A percentile compares a stretch with the other conserved stretches of the same genome.
phyloP scores from a whole-genome alignment of 2,888 invertebrate genomes.

The Euproctis similis region DNA sequence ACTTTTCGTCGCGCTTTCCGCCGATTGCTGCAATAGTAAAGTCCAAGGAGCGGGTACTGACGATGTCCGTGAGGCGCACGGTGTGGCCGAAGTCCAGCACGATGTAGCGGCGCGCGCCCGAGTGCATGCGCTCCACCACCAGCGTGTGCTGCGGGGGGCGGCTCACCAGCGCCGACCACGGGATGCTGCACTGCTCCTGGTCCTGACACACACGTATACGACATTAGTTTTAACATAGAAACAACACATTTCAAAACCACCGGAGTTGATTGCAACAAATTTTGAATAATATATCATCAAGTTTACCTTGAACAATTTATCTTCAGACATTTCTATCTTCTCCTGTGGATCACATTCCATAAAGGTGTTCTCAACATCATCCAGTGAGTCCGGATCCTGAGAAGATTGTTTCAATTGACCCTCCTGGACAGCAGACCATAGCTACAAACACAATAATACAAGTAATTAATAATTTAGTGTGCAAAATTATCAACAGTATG shows the following conservation, averaged over 20 bases:
- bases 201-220: too few relatives aligned
- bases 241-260: too few relatives aligned
- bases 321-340: slow-evolving; percentile 54
- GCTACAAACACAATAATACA: slow-evolving; percentile 32
- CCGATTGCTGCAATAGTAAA: too few relatives aligned
- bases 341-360: slow-evolving; percentile 71
- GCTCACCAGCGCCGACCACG: slow-evolving; percentile 86
- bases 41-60: slow-evolving; percentile 42
- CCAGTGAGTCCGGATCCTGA: slow-evolving; percentile 58
- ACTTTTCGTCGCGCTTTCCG: too few relatives aligned
- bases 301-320: slow-evolving; percentile 52
- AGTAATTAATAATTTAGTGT: too few relatives aligned
- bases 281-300: neutral
- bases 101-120: slow-evolving; percentile 93
- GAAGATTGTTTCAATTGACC: slow-evolving; percentile 54
- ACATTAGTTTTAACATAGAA: too few relatives aligned
- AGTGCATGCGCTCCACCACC: slow-evolving; percentile 94
- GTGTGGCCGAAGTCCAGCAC: slow-evolving; percentile 93
- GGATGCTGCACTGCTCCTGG: slow-evolving; percentile 67
- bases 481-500: too few relatives aligned
- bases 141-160: slow-evolving; percentile 89
- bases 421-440: slow-evolving; percentile 62
- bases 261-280: too few relatives aligned
- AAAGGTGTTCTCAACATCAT: slow-evolving; percentile 57
- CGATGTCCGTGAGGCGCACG: slow-evolving; percentile 88